Conservation (phyloP, 1,140 invertebrate species). For the Diachasma alloeum region DNA sequence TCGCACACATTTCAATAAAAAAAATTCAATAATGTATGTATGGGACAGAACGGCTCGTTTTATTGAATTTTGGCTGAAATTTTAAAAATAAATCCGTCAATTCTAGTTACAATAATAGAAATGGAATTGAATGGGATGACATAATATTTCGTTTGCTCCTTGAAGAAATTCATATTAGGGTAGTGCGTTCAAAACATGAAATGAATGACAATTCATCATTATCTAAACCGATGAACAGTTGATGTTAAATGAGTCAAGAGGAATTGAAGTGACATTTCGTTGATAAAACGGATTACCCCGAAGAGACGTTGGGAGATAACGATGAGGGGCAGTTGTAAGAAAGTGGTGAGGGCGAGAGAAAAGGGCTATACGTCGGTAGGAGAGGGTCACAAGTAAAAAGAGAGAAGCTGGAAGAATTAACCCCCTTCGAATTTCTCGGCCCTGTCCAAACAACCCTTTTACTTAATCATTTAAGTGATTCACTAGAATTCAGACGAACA, state of each 20-base stretch:
- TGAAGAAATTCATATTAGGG: too few species aligned
- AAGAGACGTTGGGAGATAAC: background rate
- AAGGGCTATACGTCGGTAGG: background rate
- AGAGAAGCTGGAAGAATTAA: conserved; percentile 27
- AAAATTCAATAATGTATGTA: too few species aligned
- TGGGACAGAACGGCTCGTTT: too few species aligned
- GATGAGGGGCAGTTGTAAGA: background rate
- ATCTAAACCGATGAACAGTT: conserved; percentile 8
- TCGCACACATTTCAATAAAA: too few species aligned
- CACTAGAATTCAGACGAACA: conserved; percentile 24
- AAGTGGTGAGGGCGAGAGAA: background rate
- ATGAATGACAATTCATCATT: conserved; percentile 41
- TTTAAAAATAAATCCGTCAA: too few species aligned
- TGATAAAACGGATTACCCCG: conserved; percentile 32
- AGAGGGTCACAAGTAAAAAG: background rate
- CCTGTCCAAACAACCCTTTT: conserved; percentile 37
- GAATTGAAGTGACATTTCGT: conserved; percentile 18
- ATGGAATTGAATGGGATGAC: too few species aligned
- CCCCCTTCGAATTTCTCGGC: conserved; percentile 1
- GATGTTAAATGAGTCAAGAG: conserved; percentile 19
- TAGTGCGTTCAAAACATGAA: too few species aligned
- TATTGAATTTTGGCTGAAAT: too few species aligned
- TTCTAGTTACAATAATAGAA: too few species aligned
- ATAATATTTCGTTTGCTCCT: too few species aligned
- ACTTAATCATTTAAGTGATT: conserved; percentile 39